Percentiles rank a stretch among this genome's conserved stretches.
Conservation (phyloP, 1,140 invertebrate genomes). For the Brachionus manjavacas region DNA sequence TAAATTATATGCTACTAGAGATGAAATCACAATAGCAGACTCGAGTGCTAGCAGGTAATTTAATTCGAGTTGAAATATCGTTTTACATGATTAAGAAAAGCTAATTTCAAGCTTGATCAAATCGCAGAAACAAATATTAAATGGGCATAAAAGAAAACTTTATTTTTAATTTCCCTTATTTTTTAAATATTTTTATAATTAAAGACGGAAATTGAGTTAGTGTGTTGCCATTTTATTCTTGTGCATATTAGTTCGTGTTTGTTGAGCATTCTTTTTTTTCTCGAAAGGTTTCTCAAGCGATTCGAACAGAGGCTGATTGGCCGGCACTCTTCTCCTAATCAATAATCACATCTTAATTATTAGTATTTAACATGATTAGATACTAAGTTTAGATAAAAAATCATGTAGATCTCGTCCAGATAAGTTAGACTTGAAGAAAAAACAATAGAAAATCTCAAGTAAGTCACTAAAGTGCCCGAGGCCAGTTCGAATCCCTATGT, state of each 20-base stretch:
- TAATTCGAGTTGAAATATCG: constrained; percentile 21
- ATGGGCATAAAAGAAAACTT: constrained; percentile 5
- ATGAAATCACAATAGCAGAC: background rate
- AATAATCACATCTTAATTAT: constrained; percentile 17
- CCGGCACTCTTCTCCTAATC: background rate
- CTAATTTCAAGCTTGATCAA: constrained; percentile 38
- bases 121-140: constrained; percentile 6
- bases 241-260: background rate
- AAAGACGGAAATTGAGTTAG: constrained; percentile 12
- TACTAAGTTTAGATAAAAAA: constrained; percentile 19
- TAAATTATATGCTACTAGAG: constrained; percentile 2
- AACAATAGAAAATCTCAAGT: constrained; percentile 23
- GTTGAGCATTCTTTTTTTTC: background rate
- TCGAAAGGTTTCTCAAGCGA: background rate
- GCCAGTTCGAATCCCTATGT: background rate
- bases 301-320: background rate
- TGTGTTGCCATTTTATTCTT: background rate
- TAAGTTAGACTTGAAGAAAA: background rate
- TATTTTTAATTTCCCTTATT: constrained; percentile 22
- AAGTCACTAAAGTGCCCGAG: constrained; percentile 5
- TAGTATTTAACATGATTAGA: constrained; percentile 21
- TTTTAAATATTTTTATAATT: background rate
- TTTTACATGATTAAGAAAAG: constrained; percentile 31
- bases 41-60: background rate
- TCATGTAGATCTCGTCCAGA: constrained; percentile 5